Evolutionary conservation across 2,797 vertebrate species (phyloP).

Genomic region (Sternarchorhynchus goeldii): DNA sequence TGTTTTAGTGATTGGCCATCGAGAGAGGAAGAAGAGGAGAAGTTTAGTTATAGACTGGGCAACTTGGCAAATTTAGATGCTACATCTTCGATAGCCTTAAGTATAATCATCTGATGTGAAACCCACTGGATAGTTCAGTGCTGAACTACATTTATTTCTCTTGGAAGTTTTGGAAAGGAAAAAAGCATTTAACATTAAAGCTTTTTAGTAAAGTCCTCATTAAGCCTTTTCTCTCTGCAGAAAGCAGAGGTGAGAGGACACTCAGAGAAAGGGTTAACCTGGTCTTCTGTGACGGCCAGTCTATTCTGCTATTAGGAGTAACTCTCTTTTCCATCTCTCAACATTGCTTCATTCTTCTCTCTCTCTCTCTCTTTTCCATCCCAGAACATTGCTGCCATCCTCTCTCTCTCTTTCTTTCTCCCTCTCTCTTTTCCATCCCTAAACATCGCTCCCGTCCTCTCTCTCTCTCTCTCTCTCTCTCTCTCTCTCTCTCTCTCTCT

Average conservation of each 20-base stretch:
- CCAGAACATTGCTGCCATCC: constrained; percentile 48
- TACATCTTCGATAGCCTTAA: constrained; percentile 24
- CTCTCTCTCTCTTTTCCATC: constrained; percentile 23
- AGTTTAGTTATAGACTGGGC: neutral
- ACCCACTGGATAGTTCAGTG: neutral
- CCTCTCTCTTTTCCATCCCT: constrained; percentile 28
- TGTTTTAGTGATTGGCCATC: neutral
- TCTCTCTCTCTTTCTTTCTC: constrained; percentile 43
- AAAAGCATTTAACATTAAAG: constrained; percentile 58
- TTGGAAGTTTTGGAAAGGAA: constrained; percentile 56
- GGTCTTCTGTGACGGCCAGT: constrained; percentile 67
- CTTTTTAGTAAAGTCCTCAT: constrained; percentile 59
- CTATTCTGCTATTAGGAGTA: constrained; percentile 62
- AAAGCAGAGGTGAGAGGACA: constrained; percentile 46
- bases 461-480: constrained; percentile 37
- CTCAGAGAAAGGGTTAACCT: constrained; percentile 56
- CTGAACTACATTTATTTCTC: constrained; percentile 13
- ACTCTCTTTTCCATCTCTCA: constrained; percentile 35
- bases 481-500: constrained; percentile 42
- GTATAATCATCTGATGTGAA: constrained; percentile 20
- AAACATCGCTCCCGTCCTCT: constrained; percentile 48
- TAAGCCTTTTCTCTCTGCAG: constrained; percentile 47
- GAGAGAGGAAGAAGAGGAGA: neutral
- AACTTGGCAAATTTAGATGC: neutral
- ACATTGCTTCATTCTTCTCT: constrained; percentile 49